Evolutionary conservation across 2,797 vertebrate species (phyloP), one percentile per base, ranked within the genome.

Genomic region (Heterohyrax brucei): DNA sequence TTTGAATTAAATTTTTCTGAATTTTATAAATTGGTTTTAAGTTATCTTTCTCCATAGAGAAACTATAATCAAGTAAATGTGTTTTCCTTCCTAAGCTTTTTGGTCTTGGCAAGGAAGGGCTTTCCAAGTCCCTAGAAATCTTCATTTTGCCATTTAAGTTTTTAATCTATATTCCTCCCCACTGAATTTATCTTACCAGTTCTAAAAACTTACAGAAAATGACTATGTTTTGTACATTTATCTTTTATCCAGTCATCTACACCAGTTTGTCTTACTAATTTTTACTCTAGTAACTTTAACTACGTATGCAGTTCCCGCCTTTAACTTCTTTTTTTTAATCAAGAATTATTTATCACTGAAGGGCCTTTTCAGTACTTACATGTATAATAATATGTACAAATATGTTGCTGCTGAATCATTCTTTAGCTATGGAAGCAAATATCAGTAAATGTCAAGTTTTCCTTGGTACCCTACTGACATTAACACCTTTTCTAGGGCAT

Each of bases 111-210:
- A 90, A 84, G 26, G 33, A 94, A 82, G 44, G 21, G 73, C 50
- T 86, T 24, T 73, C 7, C 24, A 64, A 48, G 53, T 85, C 22
- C 33, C 70, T 76, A 83, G 46, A 50, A 68, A 79, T 85, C 78
- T 53, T 90, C 62, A 87, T 68, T 97, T 94, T 18, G n/a, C 26
- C 64, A 90, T 76, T 88, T 80, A 89, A 84, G 53, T n/a, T 10
- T 48, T 66, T 12, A 75, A 73, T 89, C 39, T 75, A 16, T 79
- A 72, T 64, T 80, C 56, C 95, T 13, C 30, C 22, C 28, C 21
- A 84, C 62, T 78, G 46, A 94, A 73, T 53, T 48, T 24, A 87
- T 75, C 62, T 84, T n/a, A 82, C 5, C 75, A 75, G 18, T 8
- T 85, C 18, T 73, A 81, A 33, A 90, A 94, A 73, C 56, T 16